Evolutionary conservation across 2,113 vertebrate genomes (phyloP).

Genomic region (Ictalurus punctatus): DNA sequence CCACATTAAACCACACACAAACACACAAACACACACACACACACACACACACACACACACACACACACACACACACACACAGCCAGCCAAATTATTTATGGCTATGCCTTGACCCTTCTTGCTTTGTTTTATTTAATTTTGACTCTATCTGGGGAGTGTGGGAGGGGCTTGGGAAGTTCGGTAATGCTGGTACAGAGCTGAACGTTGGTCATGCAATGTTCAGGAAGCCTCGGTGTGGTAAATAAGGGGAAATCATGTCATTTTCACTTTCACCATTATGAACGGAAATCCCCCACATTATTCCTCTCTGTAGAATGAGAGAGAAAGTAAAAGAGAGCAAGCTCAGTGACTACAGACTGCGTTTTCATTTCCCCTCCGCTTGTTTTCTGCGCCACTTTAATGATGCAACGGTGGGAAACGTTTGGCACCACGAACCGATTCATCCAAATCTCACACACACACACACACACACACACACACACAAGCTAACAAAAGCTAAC

Average conservation of each 20-base stretch:
- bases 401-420: constrained; percentile 71
- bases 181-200: neutral
- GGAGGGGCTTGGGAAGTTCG: neutral
- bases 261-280: constrained; percentile 61
- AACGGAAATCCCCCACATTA: constrained; percentile 34
- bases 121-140: constrained; percentile 18
- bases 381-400: constrained; percentile 58
- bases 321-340: constrained; percentile 24
- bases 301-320: constrained; percentile 28
- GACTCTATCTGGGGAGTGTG: neutral
- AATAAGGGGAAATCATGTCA: constrained; percentile 16
- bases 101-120: neutral
- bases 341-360: constrained; percentile 20
- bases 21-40: constrained; percentile 4
- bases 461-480: too few relatives aligned
- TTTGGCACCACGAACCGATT: constrained; percentile 57
- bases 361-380: constrained; percentile 46
- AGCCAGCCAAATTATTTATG: neutral
- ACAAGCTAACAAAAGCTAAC: constrained; percentile 3
- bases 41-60: constrained; percentile 5
- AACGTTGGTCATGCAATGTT: neutral
- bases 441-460: constrained; percentile 49
- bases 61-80: constrained; percentile 4
- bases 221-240: neutral
- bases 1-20: neutral